These are phyloP conservation scores for Heliornis fulica DNA, from an alignment of 2,113 vertebrate species.

Conservation along the genomic window DNA sequence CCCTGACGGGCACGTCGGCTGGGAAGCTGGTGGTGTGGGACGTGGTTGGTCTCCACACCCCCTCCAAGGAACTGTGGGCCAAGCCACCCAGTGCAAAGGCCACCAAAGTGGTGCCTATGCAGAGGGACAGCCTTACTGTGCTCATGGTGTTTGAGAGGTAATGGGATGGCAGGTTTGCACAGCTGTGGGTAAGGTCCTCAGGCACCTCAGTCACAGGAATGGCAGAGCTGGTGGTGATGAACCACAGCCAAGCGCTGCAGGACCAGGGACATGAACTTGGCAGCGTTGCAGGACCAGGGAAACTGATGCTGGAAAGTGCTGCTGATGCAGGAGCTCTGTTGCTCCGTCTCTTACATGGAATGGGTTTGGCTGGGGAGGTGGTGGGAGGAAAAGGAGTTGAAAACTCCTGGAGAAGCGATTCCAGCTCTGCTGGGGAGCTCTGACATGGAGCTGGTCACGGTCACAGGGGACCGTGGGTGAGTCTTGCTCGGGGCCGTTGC, in stretches of 20 bases:
- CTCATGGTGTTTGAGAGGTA: slow-evolving; percentile 81
- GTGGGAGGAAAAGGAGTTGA: not conserved
- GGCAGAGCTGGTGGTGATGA: not conserved
- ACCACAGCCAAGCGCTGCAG: rapidly evolving
- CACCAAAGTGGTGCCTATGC: slow-evolving; percentile 74
- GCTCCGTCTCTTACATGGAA: not conserved
- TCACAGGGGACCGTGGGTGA: rapidly evolving
- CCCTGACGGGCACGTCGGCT: slow-evolving; percentile 74
- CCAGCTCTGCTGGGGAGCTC: not conserved
- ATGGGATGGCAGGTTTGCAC: rapidly evolving
- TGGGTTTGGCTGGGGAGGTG: not conserved
- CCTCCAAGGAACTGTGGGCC: not conserved
- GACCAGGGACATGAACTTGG: not conserved
- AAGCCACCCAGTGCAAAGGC: slow-evolving; percentile 35
- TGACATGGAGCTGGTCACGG: rapidly evolving
- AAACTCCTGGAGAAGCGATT: not conserved
- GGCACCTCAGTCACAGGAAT: not conserved
- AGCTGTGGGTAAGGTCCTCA: rapidly evolving
- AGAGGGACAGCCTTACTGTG: slow-evolving; percentile 81
- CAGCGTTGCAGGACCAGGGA: rapidly evolving
- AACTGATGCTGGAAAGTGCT: not conserved
- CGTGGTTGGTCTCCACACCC: not conserved
- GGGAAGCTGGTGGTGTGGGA: slow-evolving; percentile 87
- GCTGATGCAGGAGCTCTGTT: not conserved
- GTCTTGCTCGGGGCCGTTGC: not conserved